Base-by-base conservation (phyloP, 2,797 vertebrate genomes). In the Lacerta viridis region DNA sequence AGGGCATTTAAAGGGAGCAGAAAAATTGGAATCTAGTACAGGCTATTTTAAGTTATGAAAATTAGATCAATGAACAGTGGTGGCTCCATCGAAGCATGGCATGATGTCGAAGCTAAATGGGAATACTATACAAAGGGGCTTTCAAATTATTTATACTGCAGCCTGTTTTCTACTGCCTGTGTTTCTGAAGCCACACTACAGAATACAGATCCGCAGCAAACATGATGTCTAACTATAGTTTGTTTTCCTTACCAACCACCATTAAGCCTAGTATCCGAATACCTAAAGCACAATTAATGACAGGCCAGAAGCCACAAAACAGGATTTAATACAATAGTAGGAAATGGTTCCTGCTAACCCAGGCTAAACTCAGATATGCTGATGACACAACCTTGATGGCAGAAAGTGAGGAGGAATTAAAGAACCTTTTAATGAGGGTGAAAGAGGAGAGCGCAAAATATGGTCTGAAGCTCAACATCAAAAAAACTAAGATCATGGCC, bases 1-100 rank as follows among this genome's bases (percentile, higher is more conserved):
- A 92, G 72, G 85, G n/a, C 36, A 66, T 80, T 91, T 64, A 88
- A 92, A 87, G 23, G 66, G 27, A 33, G 88, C 5, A 43, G 83
- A 29, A 71, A 69, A 55, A 18, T 7, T 83, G 25, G 46, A 64
- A 75, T 86, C 91, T 93, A 80, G 89, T 50, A 80, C 9, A 85
- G 72, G 85, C 25, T 55, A 80, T 84, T 66, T 89, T 75, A 74
- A 64, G 2, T 29, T 46, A 80, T 27, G 41, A 41, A 68, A 39
- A 69, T 68, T n/a, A 64, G 80, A 77, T 66, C 84, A 77, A 61
- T 59, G 83, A 72, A 39, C 10, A 68, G 43, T 27, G 23, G 61
- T 68, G 18, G 75, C 39, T 23, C 41, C 20, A 33, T 50, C 4
- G 27, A 69, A 69, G 25, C 75, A 29, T 69, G 27, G 25, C 23